Base-by-base conservation (phyloP, 1,140 invertebrate genomes). In the Drosophila guanche region DNA sequence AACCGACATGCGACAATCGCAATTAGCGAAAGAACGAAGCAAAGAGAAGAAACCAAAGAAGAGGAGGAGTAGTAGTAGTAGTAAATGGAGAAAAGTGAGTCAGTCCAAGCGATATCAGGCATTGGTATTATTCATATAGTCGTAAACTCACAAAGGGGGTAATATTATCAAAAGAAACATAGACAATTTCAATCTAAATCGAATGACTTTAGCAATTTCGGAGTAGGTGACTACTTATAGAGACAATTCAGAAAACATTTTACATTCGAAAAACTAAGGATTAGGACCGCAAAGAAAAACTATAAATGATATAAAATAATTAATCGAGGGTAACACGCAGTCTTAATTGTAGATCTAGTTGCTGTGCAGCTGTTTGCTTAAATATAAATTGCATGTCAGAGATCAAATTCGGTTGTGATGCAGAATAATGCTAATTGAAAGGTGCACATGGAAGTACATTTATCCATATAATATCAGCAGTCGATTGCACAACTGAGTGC, bases 391-490 rank as follows among this genome's bases (percentile, higher is more conserved):
- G 59, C 71, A 65, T 76, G 80, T 66, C 80, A 85, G 65, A 85
- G 79, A 76, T 84, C 79, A 79, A 85, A 84, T 62, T 65, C 55
- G 79, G 57, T 66, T 50, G 53, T 63, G 55, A 85, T 85, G 80
- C 79, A 66, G 79, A 84, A 53, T 40, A 40, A 22, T 67, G 29
- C 48, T 67, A 68, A 67, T 55, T 68, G 65, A n/a, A 50, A 68
- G 50, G 61, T 68, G 22, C 50, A 67, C 54, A 55, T 48, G 12
- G 23, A 37, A 56, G 16, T 8, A 4, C 16, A 20, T 20, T 20
- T 1, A 33, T 53, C 10, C 16, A 55, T 48, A 56, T 68, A 68
- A 29, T 53, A 41, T 68, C 55, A 66, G 66, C 48, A 68, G 65
- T 53, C 25, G 12, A 6, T 40, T 46, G 61, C 62, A n/a, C 65